Conservation (phyloP, 2,797 vertebrate species). For the Sorex maritimensis region DNA sequence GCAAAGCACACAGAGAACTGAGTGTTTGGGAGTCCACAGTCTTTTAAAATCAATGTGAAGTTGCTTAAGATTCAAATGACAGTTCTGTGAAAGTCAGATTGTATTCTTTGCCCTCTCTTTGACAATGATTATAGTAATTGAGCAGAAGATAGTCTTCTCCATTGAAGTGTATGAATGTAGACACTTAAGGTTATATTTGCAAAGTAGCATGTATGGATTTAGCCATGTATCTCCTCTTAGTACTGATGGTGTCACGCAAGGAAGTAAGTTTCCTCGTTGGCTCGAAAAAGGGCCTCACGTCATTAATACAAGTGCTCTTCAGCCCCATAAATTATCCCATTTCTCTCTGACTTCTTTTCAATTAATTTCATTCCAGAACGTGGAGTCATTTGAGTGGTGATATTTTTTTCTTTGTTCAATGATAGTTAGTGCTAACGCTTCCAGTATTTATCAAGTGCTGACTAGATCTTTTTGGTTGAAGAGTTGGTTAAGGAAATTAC, state of each 20-base stretch:
- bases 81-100: constrained; percentile 88
- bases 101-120: constrained; percentile 89
- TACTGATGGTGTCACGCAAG: not conserved
- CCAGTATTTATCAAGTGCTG: constrained; percentile 88
- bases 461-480: constrained; percentile 87
- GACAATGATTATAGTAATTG: constrained; percentile 88
- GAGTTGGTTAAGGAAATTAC: constrained; percentile 89
- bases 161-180: constrained; percentile 86
- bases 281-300: constrained; percentile 51
- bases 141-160: constrained; percentile 83
- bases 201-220: constrained; percentile 37
- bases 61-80: constrained; percentile 89
- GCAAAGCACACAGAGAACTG: constrained; percentile 64
- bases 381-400: constrained; percentile 76
- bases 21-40: constrained; percentile 70
- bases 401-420: constrained; percentile 67
- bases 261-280: constrained; percentile 61
- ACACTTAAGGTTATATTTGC: constrained; percentile 75
- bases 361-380: constrained; percentile 85
- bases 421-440: constrained; percentile 76
- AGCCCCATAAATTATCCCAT: constrained; percentile 71
- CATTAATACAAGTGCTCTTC: constrained; percentile 16
- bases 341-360: constrained; percentile 79
- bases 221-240: constrained; percentile 59
- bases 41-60: constrained; percentile 87